phyloP scores from a whole-genome alignment of 2,888 invertebrate species.

The Xestia c-nigrum region DNA sequence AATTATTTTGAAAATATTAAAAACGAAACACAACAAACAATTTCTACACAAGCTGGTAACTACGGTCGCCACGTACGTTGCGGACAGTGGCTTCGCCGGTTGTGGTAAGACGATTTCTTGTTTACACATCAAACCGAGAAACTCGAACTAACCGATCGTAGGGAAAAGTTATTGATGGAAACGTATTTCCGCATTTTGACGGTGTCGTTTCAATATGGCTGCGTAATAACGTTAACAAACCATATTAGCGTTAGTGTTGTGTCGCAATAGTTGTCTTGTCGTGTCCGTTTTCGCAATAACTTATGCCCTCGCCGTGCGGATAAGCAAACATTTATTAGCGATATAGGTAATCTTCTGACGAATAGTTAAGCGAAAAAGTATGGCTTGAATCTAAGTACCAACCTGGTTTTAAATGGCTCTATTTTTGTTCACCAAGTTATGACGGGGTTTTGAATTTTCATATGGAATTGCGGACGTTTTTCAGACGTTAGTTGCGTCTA shows the following conservation, averaged over 20 bases:
- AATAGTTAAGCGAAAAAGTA: slow-evolving; percentile 32
- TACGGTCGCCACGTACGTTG: slow-evolving; percentile 83
- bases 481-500: background rate
- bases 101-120: slow-evolving; percentile 83
- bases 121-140: slow-evolving; percentile 79
- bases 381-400: background rate
- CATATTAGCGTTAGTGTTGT: slow-evolving; percentile 69
- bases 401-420: background rate
- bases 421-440: background rate
- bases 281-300: slow-evolving; percentile 77
- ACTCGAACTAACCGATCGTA: slow-evolving; percentile 78
- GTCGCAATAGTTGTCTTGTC: slow-evolving; percentile 76
- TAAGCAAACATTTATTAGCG: slow-evolving; percentile 63
- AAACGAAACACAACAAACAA: slow-evolving; percentile 56
- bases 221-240: slow-evolving; percentile 78
- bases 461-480: background rate
- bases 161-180: slow-evolving; percentile 77
- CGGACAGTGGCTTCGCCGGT: slow-evolving; percentile 86
- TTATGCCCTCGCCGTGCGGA: slow-evolving; percentile 63
- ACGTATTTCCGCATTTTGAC: slow-evolving; percentile 80
- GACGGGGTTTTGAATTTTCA: background rate
- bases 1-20: slow-evolving; percentile 49
- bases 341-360: slow-evolving; percentile 40
- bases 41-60: slow-evolving; percentile 55
- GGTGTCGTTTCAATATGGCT: slow-evolving; percentile 78